Base-by-base conservation (phyloP, 64 coral and sea anemone species). In the Stylophora pistillata region DNA sequence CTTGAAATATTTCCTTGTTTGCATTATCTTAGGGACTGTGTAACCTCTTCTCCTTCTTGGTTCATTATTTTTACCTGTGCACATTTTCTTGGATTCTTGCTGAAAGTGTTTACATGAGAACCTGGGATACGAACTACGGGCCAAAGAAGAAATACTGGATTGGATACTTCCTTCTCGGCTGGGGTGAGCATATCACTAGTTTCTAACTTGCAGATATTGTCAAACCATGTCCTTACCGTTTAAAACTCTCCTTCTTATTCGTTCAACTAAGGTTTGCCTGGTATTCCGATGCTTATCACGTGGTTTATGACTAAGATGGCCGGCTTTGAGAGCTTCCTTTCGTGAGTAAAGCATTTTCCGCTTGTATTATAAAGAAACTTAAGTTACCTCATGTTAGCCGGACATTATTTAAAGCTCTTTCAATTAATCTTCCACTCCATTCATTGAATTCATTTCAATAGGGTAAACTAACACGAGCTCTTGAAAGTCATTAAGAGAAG, bases 41-140 rank as follows among this genome's bases (percentile, higher is more conserved):
- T 28, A 58, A 87, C 31, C 68, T 96, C 52, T 77, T 87, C 13
- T 96, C 94, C 9, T 90, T 96, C 53, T 76, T 96, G 57, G 94
- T 82, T 32, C 94, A 96, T 55, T 96, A 96, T 61, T 96, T 96
- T 87, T 96, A 82, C 82, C 58, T 96, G 57, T 96, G 94, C 13
- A 74, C 94, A 4, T 93, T 96, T 69, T 88, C 94, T 16, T 96
- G 91, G 94, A 96, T 96, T 62, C 53, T 96, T 41, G 77, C 94
- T 12, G 94, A 96, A n/a, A 87, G 86, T 1, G 71, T 93, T 15
- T 96, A 96, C 76, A 96, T 96, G 94, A 82, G 89, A 71, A 91
- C 29, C 53, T 93, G 91, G 94, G 85, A 76, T 25, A 86, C 94
- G 16, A 53, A 58, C 26, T 68, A 79, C 7, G 94, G 94, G 57